A percentile compares a stretch with the other conserved stretches of the same genome.
These are phyloP conservation scores for Aurelia coerulea DNA, from an alignment of 30 jellyfish, hydroid and myxozoan genomes.

Conservation along the genomic window DNA sequence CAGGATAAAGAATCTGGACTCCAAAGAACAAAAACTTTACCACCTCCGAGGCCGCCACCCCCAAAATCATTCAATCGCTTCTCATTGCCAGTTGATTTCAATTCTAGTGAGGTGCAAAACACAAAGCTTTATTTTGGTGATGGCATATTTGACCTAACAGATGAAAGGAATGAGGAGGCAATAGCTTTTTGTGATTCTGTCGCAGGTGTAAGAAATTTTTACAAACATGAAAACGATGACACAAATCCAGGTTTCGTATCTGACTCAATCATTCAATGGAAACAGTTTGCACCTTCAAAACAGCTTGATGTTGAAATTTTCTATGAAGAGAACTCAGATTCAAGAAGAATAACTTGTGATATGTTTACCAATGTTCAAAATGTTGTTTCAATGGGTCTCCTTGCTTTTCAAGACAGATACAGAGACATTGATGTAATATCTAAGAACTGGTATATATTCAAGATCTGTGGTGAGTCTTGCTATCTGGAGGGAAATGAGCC, in stretches of 20 bases:
- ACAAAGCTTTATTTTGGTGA: conserved; percentile 75
- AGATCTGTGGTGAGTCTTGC: conserved; percentile 82
- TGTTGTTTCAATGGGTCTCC: conserved; percentile 54
- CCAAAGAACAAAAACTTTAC: conserved; percentile 30
- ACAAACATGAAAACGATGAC: conserved; percentile 25
- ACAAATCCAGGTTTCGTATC: conserved; percentile 81
- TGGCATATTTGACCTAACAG: conserved; percentile 85
- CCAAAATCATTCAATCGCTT: conserved; percentile 60
- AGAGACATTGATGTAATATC: conserved; percentile 80
- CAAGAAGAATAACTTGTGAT: conserved; percentile 35
- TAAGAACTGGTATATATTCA: conserved; percentile 68
- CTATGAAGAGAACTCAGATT: conserved; percentile 31
- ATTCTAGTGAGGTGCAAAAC: conserved; percentile 26
- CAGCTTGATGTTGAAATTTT: conserved; percentile 33
- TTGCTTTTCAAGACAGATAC: conserved; percentile 36
- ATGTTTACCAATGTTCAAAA: conserved; percentile 65
- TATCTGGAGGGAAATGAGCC: conserved; percentile 78
- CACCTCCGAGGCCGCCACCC: conserved; percentile 68
- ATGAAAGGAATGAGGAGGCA: conserved; percentile 96
- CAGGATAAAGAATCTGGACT: background rate
- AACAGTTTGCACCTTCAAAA: conserved; percentile 15
- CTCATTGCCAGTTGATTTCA: conserved; percentile 58
- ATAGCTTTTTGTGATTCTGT: conserved; percentile 68
- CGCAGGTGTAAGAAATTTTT: conserved; percentile 73
- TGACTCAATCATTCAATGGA: conserved; percentile 47